Base-by-base conservation (phyloP, 2,113 vertebrate species). In the Albula goreensis region DNA sequence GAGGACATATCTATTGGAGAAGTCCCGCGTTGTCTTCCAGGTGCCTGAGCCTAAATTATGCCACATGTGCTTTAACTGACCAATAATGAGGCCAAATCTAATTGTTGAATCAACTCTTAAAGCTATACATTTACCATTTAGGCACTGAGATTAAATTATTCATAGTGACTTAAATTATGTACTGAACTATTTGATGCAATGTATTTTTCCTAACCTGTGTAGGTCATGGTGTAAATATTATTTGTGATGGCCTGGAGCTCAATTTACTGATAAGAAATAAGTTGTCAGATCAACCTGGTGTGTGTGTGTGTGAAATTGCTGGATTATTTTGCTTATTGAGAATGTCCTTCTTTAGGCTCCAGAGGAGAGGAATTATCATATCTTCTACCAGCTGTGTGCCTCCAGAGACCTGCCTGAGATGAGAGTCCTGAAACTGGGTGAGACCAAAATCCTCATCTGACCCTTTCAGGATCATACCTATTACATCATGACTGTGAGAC, bases 361-460 rank as follows among this genome's bases (percentile, higher is more conserved):
- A 5, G 87, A 92, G 51, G 96, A 96, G 89, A 95, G 96, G 82
- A 96, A 96, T 89, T 96, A 96, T 86, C 95, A 96, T 48, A 95
- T 96, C 86, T 96, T 96, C 93, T 96, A 96, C 89, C 96, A 96
- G 88, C 93, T 96, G 87, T 96, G 96, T 91, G 92, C 94, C n/a
- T 93, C 94, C 86, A 94, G 93, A 90, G 81, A 90, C 11, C 89
- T 94, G 78, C 93, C 91, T 0, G 90, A 95, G 89, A 89, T 96
- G 91, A 95, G 92, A 87, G 83, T 87, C 60, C 91, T 96, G 82
- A 93, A 90, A 86, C 93, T 97, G 80, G 66, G 93, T 96, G 91
- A 95, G 94, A 87, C 15, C 4, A 7, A 70, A 50, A 78, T 70
- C 80, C 51, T 12, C 5, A 31, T 48, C 11, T 78, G 60, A 66